These are phyloP conservation scores for Alviniconcha strummeri DNA, from an alignment of 2,888 invertebrate genomes.

Conservation along the genomic window DNA sequence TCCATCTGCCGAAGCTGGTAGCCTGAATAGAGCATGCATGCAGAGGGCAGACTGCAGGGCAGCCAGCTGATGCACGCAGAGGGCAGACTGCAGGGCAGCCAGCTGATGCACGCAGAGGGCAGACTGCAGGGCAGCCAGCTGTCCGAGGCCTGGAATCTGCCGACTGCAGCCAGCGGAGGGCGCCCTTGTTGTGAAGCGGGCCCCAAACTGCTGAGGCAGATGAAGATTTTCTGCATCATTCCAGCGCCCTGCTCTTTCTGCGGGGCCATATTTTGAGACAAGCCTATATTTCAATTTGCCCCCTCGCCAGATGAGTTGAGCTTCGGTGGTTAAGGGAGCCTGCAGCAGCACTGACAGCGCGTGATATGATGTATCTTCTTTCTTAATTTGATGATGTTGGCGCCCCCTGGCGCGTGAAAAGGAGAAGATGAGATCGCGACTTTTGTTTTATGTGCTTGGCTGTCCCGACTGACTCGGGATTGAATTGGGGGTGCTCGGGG, in stretches of 20 bases:
- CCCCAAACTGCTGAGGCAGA: constrained; percentile 21
- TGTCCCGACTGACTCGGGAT: not conserved
- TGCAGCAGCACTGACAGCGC: constrained; percentile 19
- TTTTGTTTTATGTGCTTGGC: constrained; percentile 25
- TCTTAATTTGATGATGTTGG: constrained; percentile 35
- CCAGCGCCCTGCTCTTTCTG: constrained; percentile 15
- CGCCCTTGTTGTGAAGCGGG: constrained; percentile 10
- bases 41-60: no score
- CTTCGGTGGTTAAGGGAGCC: no score
- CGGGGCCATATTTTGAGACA: constrained; percentile 31
- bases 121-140: no score
- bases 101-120: no score
- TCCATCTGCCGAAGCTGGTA: no score
- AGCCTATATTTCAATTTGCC: constrained; percentile 33
- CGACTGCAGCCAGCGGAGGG: constrained; percentile 3
- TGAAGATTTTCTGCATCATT: constrained; percentile 23
- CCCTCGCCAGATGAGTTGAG: not conserved
- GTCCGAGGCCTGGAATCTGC: not conserved
- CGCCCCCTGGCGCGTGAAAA: constrained; percentile 7
- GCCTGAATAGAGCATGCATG: no score
- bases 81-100: no score
- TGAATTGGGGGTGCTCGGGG: not conserved
- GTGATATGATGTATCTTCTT: constrained; percentile 35
- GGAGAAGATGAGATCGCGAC: constrained; percentile 30
- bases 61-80: no score